Evolutionary conservation across 2,113 vertebrate species (phyloP).

Genomic region (Onychostruthus taczanowskii): DNA sequence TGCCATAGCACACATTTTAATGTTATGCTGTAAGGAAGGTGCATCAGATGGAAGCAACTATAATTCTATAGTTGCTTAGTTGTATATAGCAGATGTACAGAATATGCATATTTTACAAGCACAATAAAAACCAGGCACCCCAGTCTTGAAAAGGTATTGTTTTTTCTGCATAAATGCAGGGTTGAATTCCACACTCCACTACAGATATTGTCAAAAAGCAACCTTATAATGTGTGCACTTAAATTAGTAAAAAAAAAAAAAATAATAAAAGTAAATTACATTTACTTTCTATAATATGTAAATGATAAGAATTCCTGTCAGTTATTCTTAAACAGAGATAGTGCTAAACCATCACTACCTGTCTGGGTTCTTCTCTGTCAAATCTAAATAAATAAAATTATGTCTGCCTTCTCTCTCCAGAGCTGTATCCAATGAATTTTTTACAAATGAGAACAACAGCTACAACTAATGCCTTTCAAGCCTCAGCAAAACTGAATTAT

Average conservation of each 20-base stretch:
- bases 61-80: neutral
- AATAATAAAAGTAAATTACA: neutral
- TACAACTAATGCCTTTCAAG: slow-evolving; percentile 83
- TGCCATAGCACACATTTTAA: neutral
- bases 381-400: slow-evolving; percentile 65
- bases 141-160: neutral
- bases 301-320: neutral
- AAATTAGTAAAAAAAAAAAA: neutral
- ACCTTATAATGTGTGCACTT: neutral
- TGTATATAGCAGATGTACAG: neutral
- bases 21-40: neutral
- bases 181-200: neutral
- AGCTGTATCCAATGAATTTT: slow-evolving; percentile 83
- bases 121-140: neutral
- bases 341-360: neutral
- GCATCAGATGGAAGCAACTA: neutral
- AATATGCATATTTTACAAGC: neutral
- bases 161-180: neutral
- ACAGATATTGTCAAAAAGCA: neutral
- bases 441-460: slow-evolving; percentile 83
- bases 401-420: slow-evolving; percentile 73
- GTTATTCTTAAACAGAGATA: neutral
- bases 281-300: neutral
- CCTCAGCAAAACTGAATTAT: slow-evolving; percentile 92
- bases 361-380: neutral